Evolutionary conservation across 2,888 invertebrate genomes (phyloP), one percentile per base, ranked within the genome.

Genomic region (Nasonovia ribisnigri): DNA sequence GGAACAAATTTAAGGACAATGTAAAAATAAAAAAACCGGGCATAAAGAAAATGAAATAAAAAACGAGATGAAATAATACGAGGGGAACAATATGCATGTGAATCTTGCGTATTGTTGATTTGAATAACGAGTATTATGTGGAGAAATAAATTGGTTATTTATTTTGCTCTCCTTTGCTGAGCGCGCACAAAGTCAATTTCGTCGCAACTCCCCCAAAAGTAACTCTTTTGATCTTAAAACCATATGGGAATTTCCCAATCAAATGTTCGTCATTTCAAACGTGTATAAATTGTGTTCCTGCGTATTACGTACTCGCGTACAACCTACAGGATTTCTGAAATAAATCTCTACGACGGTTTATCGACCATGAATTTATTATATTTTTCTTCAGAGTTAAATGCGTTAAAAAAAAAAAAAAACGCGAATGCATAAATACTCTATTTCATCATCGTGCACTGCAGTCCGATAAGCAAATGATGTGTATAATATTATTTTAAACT

Each of bases 1-100:
- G 93, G 93, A 93, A 93, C 93, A 93, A 93, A 93, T 93, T 93
- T 93, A 93, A 93, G 93, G 93, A 93, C 93, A 93, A 93, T 90
- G 93, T 86, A 60, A 36, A 93, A 90, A 92, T 13, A 84, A 84
- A 57, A 91, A 92, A 91, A 86, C 57, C 46, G 46, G 88, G 88
- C 60, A 92, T 92, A 92, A 90, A 90, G 93, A 93, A 90, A 86
- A 93, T 93, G 54, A 90, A 93, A 93, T 77, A 93, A 93, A 84
- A 54, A 57, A 26, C 51, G 88, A 92, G 84, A 93, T 84, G 93
- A 93, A 93, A 93, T 93, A 93, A 93, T 93, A 93, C 89, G 60
- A 93, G 90, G 93, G 90, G 93, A 86, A 90, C 86, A 90, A 86
- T 90, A 86, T 48, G 93, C 93, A 84, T 16, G 93, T 90, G 90